Conservation (phyloP, 2,888 invertebrate genomes). For the Tortrix viridana region DNA sequence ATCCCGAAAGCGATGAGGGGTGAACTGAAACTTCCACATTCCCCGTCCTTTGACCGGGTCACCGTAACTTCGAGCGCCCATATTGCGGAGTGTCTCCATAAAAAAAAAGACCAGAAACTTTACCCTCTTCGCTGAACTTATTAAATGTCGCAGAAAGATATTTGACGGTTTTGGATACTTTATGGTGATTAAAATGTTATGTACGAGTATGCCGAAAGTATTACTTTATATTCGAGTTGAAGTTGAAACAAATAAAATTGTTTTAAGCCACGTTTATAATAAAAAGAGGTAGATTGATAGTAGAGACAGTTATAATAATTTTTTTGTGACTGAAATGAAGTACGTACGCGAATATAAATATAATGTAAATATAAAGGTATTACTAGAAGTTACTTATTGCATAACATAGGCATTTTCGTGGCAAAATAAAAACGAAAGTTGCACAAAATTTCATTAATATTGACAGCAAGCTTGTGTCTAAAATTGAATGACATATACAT, state of each 20-base stretch:
- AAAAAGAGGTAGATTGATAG: no score
- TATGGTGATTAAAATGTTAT: slow-evolving; percentile 50
- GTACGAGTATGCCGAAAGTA: slow-evolving; percentile 39
- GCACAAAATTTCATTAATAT: no score
- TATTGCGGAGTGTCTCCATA: slow-evolving; percentile 65
- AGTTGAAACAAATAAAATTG: not conserved
- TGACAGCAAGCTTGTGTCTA: no score
- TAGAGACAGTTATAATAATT: no score
- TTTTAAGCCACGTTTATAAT: no score
- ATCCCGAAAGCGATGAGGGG: slow-evolving; percentile 56
- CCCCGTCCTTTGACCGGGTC: slow-evolving; percentile 70
- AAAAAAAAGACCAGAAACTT: slow-evolving; percentile 65
- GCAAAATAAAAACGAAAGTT: no score
- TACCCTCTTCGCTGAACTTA: slow-evolving; percentile 53
- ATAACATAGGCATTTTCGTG: no score
- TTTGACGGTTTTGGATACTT: slow-evolving; percentile 47
- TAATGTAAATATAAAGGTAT: no score
- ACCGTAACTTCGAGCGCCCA: slow-evolving; percentile 63
- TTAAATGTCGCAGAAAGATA: slow-evolving; percentile 51
- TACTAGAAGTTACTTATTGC: no score
- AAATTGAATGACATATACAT: no score
- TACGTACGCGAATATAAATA: no score
- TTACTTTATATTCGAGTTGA: slow-evolving; percentile 24
- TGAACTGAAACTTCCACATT: slow-evolving; percentile 54
- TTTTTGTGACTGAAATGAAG: no score